These are phyloP conservation scores for Ariolimax columbianus DNA, from an alignment of 2,888 invertebrate genomes.

Conservation along the genomic window DNA sequence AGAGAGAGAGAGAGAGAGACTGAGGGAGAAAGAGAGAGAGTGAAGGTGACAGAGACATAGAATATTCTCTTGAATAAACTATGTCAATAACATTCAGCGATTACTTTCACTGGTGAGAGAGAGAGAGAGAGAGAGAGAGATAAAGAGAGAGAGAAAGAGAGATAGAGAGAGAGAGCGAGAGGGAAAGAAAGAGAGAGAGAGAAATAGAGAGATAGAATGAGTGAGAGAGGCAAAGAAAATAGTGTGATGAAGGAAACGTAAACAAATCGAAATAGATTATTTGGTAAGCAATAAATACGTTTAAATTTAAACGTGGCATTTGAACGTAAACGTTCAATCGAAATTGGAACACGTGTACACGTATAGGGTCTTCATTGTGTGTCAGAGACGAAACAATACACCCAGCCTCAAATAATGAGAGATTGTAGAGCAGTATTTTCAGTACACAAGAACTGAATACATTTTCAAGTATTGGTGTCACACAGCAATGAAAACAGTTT, in stretches of 20 bases:
- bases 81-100: too few relatives aligned
- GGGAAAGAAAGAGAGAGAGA: neutral
- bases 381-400: too few relatives aligned
- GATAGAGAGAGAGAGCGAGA: neutral
- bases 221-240: neutral
- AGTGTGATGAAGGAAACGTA: neutral
- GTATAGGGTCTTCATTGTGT: too few relatives aligned
- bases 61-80: neutral
- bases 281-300: too few relatives aligned
- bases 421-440: too few relatives aligned
- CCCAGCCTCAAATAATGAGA: too few relatives aligned
- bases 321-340: too few relatives aligned
- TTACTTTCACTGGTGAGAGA: neutral
- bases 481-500: too few relatives aligned
- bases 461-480: too few relatives aligned
- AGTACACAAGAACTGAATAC: too few relatives aligned
- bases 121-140: neutral
- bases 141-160: neutral
- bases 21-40: slow-evolving; percentile 12
- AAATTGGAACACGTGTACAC: too few relatives aligned
- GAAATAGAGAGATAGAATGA: neutral
- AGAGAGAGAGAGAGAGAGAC: neutral
- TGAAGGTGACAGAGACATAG: neutral
- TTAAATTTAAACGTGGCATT: too few relatives aligned
- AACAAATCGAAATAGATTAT: neutral